These are phyloP conservation scores for Gasterosteus aculeatus DNA, from an alignment of 2,113 vertebrate species.

Conservation along the genomic window DNA sequence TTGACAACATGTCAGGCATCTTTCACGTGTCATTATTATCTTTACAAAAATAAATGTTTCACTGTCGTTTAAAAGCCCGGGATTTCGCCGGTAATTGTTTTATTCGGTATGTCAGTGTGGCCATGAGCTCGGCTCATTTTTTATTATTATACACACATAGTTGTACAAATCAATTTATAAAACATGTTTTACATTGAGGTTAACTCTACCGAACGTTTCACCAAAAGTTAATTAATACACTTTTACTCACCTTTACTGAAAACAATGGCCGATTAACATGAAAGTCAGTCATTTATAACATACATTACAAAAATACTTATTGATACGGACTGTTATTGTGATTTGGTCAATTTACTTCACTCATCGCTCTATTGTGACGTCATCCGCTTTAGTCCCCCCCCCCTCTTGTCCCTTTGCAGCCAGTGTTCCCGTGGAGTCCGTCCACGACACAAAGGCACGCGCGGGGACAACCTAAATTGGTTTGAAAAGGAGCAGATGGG, in stretches of 20 bases:
- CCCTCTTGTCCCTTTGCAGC: constrained; percentile 22
- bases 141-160: background rate
- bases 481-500: constrained; percentile 93
- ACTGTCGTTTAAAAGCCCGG: background rate
- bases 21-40: background rate
- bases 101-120: background rate
- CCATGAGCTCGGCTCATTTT: background rate
- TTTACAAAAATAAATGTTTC: background rate
- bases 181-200: background rate
- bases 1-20: constrained; percentile 50
- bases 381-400: constrained; percentile 21
- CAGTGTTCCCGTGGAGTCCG: constrained; percentile 71
- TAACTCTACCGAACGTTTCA: background rate
- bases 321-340: background rate
- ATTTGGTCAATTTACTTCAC: background rate
- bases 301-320: too few species aligned
- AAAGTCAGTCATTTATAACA: background rate
- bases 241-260: background rate
- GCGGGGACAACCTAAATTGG: constrained; percentile 92
- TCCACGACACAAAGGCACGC: constrained; percentile 88
- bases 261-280: background rate
- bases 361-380: constrained; percentile 54
- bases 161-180: background rate
- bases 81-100: background rate
- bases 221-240: background rate